Evolutionary conservation across 2,797 vertebrate genomes (phyloP).

Genomic region (Danio choprae): DNA sequence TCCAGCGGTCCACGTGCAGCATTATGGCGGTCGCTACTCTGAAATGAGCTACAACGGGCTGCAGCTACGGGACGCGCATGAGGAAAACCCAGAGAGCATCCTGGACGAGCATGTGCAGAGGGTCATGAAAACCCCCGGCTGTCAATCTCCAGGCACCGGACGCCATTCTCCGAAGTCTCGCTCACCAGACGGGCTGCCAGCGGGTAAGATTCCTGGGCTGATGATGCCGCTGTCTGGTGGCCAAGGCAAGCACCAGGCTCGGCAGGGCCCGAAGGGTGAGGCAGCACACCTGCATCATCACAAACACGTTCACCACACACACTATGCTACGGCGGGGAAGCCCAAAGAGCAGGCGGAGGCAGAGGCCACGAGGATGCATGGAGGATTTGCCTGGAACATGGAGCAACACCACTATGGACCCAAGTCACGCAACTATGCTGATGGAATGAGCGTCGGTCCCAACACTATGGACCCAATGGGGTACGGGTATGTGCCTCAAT

Average conservation of each 20-base stretch:
- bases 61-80: slow-evolving; percentile 86
- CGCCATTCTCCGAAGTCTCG: slow-evolving; percentile 89
- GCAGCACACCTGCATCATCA: slow-evolving; percentile 81
- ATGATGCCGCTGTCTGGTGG: slow-evolving; percentile 69
- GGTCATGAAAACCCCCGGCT: slow-evolving; percentile 95
- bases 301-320: slow-evolving; percentile 86
- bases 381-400: slow-evolving; percentile 78
- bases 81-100: slow-evolving; percentile 97
- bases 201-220: slow-evolving; percentile 73
- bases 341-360: slow-evolving; percentile 87
- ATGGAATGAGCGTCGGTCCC: slow-evolving; percentile 72
- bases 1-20: slow-evolving; percentile 80
- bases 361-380: slow-evolving; percentile 77
- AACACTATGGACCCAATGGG: slow-evolving; percentile 78
- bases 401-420: slow-evolving; percentile 84
- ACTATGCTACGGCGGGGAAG: slow-evolving; percentile 78
- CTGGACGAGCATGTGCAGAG: slow-evolving; percentile 96
- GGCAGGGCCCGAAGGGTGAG: slow-evolving; percentile 83
- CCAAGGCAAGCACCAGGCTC: slow-evolving; percentile 82
- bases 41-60: slow-evolving; percentile 82
- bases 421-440: slow-evolving; percentile 87
- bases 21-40: slow-evolving; percentile 84
- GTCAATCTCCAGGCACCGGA: slow-evolving; percentile 91
- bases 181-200: slow-evolving; percentile 84
- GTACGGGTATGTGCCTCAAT: slow-evolving; percentile 76